A percentile compares a stretch with the other conserved stretches of the same genome.
phyloP scores from a whole-genome alignment of 2,888 invertebrate species.

The Margaritifera margaritifera region DNA sequence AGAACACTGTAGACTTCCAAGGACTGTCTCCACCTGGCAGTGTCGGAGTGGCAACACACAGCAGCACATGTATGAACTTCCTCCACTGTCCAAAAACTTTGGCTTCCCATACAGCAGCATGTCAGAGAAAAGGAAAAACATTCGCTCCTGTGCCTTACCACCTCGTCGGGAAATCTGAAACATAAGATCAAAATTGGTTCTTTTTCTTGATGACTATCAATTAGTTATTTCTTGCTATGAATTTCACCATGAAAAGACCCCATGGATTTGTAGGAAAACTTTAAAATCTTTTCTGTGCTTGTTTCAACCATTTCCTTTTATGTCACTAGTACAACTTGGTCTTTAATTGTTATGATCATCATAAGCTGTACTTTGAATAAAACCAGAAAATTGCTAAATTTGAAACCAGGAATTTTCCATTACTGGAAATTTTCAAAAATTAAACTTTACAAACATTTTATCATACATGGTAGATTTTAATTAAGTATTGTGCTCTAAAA shows the following conservation, averaged over 20 bases:
- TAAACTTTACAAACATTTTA: no score
- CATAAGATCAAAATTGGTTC: slow-evolving; percentile 2
- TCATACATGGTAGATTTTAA: no score
- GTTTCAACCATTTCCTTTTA: no score
- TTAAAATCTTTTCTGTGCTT: no score
- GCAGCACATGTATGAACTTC: slow-evolving; percentile 77
- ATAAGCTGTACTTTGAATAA: no score
- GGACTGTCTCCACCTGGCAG: slow-evolving; percentile 78
- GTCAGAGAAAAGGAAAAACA: slow-evolving; percentile 83
- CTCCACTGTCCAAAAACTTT: slow-evolving; percentile 76
- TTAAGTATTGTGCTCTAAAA: no score
- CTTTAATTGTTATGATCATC: no score
- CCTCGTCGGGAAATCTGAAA: slow-evolving; percentile 75
- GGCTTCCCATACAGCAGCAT: slow-evolving; percentile 84
- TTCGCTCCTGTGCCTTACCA: slow-evolving; percentile 75
- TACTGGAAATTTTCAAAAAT: no score
- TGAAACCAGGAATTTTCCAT: no score
- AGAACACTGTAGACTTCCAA: slow-evolving; percentile 76
- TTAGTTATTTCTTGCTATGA: neutral
- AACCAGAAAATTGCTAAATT: no score
- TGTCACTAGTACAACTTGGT: no score
- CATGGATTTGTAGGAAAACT: neutral
- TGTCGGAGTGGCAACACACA: slow-evolving; percentile 82
- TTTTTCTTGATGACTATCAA: neutral
- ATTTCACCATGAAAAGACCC: neutral